Evolutionary conservation across 2,797 vertebrate species (phyloP), one percentile per base, ranked within the genome.

Genomic region (Urocyon cinereoargenteus): DNA sequence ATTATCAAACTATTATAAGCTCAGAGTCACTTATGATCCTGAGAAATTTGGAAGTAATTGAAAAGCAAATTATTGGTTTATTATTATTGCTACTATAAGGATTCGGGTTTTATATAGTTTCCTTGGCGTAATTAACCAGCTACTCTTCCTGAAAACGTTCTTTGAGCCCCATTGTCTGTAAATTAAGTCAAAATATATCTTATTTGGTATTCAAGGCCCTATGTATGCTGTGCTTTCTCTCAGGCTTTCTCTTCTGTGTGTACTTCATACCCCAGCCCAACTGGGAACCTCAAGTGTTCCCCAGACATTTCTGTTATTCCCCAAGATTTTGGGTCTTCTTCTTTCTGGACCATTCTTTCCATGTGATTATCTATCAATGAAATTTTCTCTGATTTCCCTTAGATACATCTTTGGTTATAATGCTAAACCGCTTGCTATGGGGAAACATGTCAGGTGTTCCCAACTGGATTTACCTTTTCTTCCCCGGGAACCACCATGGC

Each of bases 21-120:
- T 86, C 36, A 93, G 83, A 85, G 68, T 83, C 34, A 21, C n/a
- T 90, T 87, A 4, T 89, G 72, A 81, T 91, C 34, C 61, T 84
- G 79, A 92, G 89, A 91, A 95, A 93, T 97, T 96, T 94, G 62
- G 61, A 90, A 94, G 78, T 94, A 96, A 96, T 93, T 95, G 89
- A 86, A 95, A 97, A 97, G 73, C 4, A 70, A 82, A 77, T 81
- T 79, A 81, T 94, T 95, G 86, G 86, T 77, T 89, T 81, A 62
- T 86, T 90, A 73, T 86, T 86, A 90, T 87, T 45, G 53, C 34
- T 86, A 36, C 10, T 88, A 36, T 0, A 95, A 90, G 51, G 14
- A 94, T 86, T n/a, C 21, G 24, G 57, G 26, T 70, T 91, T 95
- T 95, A 19, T 78, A 64, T 59, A 18, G 2, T 86, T 93, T 95